Evolutionary conservation across 2,113 vertebrate genomes (phyloP).

Genomic region (Microtus richardsoni): DNA sequence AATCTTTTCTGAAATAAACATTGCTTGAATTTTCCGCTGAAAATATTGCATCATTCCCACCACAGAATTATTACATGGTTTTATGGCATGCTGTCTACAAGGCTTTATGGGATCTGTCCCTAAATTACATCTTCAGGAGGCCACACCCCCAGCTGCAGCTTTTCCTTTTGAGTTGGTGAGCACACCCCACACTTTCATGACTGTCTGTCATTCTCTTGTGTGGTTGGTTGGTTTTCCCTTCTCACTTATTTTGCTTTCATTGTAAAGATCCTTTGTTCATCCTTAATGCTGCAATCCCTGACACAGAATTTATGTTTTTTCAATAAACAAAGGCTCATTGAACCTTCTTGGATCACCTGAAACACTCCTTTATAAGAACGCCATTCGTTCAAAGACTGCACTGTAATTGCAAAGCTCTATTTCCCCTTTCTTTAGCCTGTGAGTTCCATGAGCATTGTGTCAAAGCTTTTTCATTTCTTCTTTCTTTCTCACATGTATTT

Average conservation of each 20-base stretch:
- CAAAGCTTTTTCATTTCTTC: neutral
- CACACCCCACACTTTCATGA: neutral
- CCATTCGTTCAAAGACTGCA: neutral
- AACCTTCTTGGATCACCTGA: neutral
- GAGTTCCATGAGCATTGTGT: neutral
- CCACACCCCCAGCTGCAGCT: neutral
- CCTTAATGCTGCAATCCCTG: neutral
- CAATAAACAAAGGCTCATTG: neutral
- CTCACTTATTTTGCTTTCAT: neutral
- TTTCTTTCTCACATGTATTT: neutral
- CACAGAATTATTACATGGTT: neutral
- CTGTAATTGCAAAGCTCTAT: neutral
- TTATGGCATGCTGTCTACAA: neutral
- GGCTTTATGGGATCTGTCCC: neutral
- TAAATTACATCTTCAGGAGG: neutral
- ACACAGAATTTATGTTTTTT: constrained; percentile 10
- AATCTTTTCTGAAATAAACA: constrained; percentile 22
- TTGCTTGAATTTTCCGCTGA: neutral
- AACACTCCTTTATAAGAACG: neutral
- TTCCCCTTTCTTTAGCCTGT: neutral
- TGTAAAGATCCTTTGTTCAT: neutral
- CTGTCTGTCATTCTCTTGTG: neutral
- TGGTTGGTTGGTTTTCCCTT: neutral
- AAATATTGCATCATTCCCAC: neutral
- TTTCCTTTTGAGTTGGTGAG: neutral